These are phyloP conservation scores for Cuculus canorus DNA, from an alignment of 2,797 vertebrate genomes.

Conservation along the genomic window DNA sequence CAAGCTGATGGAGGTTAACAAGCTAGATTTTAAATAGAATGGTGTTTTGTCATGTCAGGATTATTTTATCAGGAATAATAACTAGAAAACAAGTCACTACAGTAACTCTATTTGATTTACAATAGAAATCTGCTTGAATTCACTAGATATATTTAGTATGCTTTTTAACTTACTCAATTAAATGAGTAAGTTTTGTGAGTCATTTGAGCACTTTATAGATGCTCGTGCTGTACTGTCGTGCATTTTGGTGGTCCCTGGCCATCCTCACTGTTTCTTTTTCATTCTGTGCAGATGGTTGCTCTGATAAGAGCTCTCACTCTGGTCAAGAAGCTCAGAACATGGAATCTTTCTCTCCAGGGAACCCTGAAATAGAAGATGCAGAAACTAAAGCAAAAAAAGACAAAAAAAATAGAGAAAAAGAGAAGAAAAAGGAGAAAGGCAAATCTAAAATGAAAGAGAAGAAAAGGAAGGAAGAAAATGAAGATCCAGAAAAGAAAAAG, in stretches of 20 bases:
- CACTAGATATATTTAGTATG: background rate
- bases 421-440: conserved; percentile 86
- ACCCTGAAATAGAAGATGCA: conserved; percentile 76
- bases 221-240: background rate
- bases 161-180: conserved; percentile 21
- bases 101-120: background rate
- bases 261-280: conserved; percentile 48
- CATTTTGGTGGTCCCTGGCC: background rate
- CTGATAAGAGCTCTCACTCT: conserved; percentile 88
- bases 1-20: conserved; percentile 39
- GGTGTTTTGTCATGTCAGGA: background rate
- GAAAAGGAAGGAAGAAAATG: conserved; percentile 83
- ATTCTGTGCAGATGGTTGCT: conserved; percentile 83
- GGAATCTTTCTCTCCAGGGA: conserved; percentile 81
- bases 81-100: background rate
- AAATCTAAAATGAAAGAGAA: conserved; percentile 88
- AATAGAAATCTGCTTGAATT: background rate
- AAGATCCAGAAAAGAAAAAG: conserved; percentile 89
- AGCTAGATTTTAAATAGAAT: conserved; percentile 12
- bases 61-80: conserved; percentile 10
- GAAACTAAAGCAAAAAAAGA: conserved; percentile 88
- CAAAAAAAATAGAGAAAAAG: conserved; percentile 88
- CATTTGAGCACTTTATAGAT: background rate
- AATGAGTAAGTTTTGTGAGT: background rate
- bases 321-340: conserved; percentile 87